Base-by-base conservation (phyloP, 1,140 invertebrate genomes). In the Conus betulinus region DNA sequence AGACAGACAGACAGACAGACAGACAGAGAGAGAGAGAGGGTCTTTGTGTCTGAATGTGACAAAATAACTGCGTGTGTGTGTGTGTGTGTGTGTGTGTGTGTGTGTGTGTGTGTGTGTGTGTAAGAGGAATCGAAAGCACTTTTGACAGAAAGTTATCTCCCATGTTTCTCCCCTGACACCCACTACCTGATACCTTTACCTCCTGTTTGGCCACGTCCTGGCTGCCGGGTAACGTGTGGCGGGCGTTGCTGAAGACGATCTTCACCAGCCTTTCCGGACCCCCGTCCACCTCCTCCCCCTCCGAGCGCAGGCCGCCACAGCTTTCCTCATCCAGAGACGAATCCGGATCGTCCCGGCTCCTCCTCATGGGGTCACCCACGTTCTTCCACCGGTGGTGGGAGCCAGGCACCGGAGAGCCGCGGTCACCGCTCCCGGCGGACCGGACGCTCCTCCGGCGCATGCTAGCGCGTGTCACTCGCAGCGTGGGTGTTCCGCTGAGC, bases 231-330 rank as follows among this genome's bases (percentile, higher is more conserved):
- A 79, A 15, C 10, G 20, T 0, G 74, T 79, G 79, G 85, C 39
- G 23, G 17, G 60, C 51, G 74, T 87, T 87, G 71, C 53, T 25
- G 23, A 87, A 57, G 53, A 60, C 51, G 20, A 87, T 7, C 85
- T 57, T 78, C 25, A 87, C 71, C 52, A 87, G 23, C 55, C 57
- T 27, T 1, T 81, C 79, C 51, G 13, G 15, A 0, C 51, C 79
- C 79, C 51, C 39, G 15, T 81, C 51, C 79, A 53, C 79, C 79
- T 52, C 79, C 39, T 55, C 79, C 39, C 39, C 11, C 7, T 81
- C 13, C 39, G 13, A 4, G 51, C 51, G 51, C 10, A 4, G 3
- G 13, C 13, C 13, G 17, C 67, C 15, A 7, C 67, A 51, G 11
- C 51, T 51, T 53, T 52, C 79, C 8, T 52, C 79, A 23, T 71